Evolutionary conservation across 2,797 vertebrate species (phyloP).

Genomic region (Notolabrus celidotus): DNA sequence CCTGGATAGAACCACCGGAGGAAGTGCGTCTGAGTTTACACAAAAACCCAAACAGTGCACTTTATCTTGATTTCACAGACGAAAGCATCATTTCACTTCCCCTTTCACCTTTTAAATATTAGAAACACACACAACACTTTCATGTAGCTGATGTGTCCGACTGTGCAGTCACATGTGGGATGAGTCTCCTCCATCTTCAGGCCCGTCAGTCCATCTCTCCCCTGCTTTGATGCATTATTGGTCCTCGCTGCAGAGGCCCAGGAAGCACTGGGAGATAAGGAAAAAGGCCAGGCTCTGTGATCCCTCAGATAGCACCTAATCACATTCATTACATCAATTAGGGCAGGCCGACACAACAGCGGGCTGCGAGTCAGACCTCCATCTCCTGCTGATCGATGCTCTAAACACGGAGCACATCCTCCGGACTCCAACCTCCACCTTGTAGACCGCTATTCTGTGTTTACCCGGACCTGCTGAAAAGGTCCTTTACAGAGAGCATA

Average conservation of each 20-base stretch:
- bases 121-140: too few relatives aligned
- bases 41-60: background rate
- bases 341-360: conserved; percentile 69
- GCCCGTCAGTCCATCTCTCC: conserved; percentile 39
- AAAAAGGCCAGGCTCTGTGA: conserved; percentile 72
- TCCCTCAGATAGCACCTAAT: conserved; percentile 85
- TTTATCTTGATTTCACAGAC: background rate
- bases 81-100: background rate
- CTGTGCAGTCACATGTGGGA: background rate
- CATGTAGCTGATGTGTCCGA: background rate
- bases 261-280: conserved; percentile 83
- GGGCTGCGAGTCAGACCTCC: conserved; percentile 66
- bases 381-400: conserved; percentile 74
- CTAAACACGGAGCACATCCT: conserved; percentile 64
- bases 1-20: background rate
- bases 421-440: conserved; percentile 41
- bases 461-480: conserved; percentile 7
- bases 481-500: background rate
- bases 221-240: conserved; percentile 73
- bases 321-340: conserved; percentile 88
- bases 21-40: background rate
- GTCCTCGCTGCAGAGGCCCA: conserved; percentile 67
- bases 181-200: conserved; percentile 40
- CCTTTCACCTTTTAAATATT: too few relatives aligned
- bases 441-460: conserved; percentile 4